These are phyloP conservation scores for Phlogophora meticulosa DNA, from an alignment of 2,888 invertebrate genomes.

Conservation along the genomic window DNA sequence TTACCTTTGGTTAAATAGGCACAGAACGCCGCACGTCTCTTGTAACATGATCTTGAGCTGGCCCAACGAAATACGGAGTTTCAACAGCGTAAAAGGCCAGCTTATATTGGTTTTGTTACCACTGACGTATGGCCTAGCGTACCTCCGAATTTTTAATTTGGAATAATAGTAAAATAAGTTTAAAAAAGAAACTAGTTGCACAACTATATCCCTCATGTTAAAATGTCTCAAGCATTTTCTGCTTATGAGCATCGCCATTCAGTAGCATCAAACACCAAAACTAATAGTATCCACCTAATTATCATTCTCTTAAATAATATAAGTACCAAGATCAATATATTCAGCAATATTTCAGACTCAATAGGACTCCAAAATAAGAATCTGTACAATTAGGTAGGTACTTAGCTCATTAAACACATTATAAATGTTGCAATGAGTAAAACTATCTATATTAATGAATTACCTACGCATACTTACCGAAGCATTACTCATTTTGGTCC, in stretches of 20 bases:
- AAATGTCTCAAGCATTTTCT: background rate
- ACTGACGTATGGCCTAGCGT: too few relatives aligned
- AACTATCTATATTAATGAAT: background rate
- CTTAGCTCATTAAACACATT: too few relatives aligned
- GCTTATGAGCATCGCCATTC: background rate
- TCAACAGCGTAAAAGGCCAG: too few relatives aligned
- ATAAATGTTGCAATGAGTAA: slow-evolving; percentile 1
- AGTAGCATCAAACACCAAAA: background rate
- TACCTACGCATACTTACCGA: slow-evolving; percentile 2
- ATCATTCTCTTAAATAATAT: too few relatives aligned
- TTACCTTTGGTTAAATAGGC: background rate
- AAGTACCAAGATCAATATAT: too few relatives aligned
- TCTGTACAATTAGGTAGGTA: background rate
- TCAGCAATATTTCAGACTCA: background rate
- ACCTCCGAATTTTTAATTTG: too few relatives aligned
- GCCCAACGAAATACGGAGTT: too few relatives aligned
- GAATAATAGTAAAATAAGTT: too few relatives aligned
- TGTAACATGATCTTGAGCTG: too few relatives aligned
- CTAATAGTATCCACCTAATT: too few relatives aligned
- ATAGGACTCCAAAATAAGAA: background rate
- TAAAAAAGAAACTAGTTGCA: too few relatives aligned
- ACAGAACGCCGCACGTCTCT: background rate
- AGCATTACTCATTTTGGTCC: background rate
- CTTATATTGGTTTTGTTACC: too few relatives aligned
- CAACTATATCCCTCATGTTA: background rate